Conservation (phyloP, 2,113 vertebrate genomes). For the Anser brachyrhynchus region DNA sequence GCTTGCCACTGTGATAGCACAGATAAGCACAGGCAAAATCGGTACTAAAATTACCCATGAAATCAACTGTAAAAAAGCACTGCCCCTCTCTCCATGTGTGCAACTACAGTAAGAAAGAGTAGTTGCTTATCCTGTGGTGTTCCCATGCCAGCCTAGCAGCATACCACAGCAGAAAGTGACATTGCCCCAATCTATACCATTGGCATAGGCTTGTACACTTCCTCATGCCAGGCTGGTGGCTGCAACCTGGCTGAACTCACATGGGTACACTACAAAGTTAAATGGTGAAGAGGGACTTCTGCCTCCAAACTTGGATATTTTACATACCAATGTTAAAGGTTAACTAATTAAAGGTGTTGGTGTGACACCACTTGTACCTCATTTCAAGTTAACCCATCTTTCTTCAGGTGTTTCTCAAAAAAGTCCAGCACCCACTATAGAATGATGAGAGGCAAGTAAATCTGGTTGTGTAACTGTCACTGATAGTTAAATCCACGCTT, state of each 20-base stretch:
- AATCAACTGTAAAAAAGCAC: background rate
- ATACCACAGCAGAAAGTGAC: background rate
- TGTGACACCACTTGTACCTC: background rate
- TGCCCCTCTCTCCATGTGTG: background rate
- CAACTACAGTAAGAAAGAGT: background rate
- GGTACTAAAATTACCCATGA: background rate
- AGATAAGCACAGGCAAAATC: background rate
- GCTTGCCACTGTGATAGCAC: background rate
- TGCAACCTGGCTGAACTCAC: background rate
- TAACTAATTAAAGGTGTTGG: background rate
- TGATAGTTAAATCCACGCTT: background rate
- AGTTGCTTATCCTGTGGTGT: background rate
- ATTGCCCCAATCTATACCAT: accelerated
- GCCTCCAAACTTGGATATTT: background rate
- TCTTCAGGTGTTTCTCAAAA: background rate
- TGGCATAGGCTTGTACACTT: background rate
- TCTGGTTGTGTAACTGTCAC: background rate
- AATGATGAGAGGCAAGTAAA: background rate
- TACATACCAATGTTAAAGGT: background rate
- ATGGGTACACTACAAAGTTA: background rate
- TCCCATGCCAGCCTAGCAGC: accelerated
- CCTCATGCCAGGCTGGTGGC: background rate
- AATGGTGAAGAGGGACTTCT: background rate
- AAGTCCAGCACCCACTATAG: background rate
- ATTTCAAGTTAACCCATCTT: background rate